Evolutionary conservation across 2,888 invertebrate species (phyloP).

Genomic region (Drosophila subsilvestris): DNA sequence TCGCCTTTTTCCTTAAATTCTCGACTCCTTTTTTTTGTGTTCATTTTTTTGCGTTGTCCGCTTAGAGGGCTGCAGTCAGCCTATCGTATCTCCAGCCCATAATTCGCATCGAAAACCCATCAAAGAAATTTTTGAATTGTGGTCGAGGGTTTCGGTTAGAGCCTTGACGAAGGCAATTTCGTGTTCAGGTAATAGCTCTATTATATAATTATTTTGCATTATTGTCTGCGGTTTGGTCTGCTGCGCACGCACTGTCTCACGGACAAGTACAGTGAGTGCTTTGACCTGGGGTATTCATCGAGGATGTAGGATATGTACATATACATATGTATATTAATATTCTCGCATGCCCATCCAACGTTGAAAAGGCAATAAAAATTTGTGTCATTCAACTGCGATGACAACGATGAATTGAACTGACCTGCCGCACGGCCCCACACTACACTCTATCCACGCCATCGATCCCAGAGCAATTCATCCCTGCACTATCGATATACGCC

Average conservation of each 20-base stretch:
- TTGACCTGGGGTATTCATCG: slow-evolving; percentile 22
- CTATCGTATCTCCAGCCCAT: slow-evolving; percentile 40
- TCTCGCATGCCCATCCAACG: slow-evolving; percentile 27
- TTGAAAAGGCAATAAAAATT: slow-evolving; percentile 76
- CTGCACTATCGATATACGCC: slow-evolving; percentile 41
- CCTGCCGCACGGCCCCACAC: neutral
- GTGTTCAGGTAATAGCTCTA: slow-evolving; percentile 65
- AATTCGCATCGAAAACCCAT: slow-evolving; percentile 66
- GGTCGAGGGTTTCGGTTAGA: slow-evolving; percentile 48
- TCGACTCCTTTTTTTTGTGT: slow-evolving; percentile 14
- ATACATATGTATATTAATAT: slow-evolving; percentile 22
- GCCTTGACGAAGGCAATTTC: slow-evolving; percentile 61
- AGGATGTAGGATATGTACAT: neutral
- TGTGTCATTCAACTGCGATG: slow-evolving; percentile 73
- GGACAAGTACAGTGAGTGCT: slow-evolving; percentile 9
- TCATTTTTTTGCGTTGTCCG: slow-evolving; percentile 6
- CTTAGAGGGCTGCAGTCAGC: slow-evolving; percentile 26
- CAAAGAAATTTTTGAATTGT: slow-evolving; percentile 61
- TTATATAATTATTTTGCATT: slow-evolving; percentile 78
- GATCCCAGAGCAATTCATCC: slow-evolving; percentile 25
- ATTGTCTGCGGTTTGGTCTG: slow-evolving; percentile 54
- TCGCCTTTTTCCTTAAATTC: slow-evolving; percentile 3
- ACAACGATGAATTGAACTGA: slow-evolving; percentile 32
- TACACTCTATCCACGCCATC: neutral
- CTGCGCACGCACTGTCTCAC: slow-evolving; percentile 26